These are phyloP conservation scores for Pandion haliaetus DNA, from an alignment of 2,113 vertebrate species.

Conservation along the genomic window DNA sequence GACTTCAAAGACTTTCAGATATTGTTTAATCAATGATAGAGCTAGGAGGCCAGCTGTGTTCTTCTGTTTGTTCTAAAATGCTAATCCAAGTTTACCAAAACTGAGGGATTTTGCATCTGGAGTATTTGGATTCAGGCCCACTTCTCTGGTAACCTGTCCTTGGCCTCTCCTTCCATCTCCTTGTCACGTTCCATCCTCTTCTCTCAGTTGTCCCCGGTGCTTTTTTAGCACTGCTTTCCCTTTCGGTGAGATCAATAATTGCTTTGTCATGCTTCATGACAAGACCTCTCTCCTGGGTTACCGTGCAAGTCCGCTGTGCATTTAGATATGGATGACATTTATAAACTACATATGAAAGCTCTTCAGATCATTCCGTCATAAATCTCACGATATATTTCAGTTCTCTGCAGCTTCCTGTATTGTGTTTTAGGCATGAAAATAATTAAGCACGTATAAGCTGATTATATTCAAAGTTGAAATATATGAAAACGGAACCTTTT, in stretches of 20 bases:
- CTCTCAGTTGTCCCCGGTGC: background rate
- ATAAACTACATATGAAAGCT: background rate
- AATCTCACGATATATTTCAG: background rate
- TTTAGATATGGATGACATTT: background rate
- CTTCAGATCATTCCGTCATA: background rate
- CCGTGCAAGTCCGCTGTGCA: background rate
- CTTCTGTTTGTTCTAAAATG: slow-evolving; percentile 65
- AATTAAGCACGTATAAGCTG: background rate
- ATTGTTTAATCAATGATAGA: slow-evolving; percentile 58
- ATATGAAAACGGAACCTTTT: background rate
- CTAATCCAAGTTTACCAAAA: slow-evolving; percentile 70
- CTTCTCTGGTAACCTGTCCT: slow-evolving; percentile 54
- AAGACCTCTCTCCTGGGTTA: background rate
- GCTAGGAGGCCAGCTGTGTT: slow-evolving; percentile 50
- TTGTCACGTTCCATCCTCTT: background rate
- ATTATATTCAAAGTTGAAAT: background rate
- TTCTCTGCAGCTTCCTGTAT: background rate
- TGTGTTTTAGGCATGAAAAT: background rate
- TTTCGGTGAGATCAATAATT: slow-evolving; percentile 1
- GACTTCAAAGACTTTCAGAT: slow-evolving; percentile 60
- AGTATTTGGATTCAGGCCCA: slow-evolving; percentile 4
- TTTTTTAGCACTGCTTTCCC: background rate
- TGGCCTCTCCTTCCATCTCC: slow-evolving; percentile 41
- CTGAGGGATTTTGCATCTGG: slow-evolving; percentile 55
- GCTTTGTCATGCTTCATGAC: slow-evolving; percentile 32